phyloP scores from a whole-genome alignment of 2,888 invertebrate genomes.

The Odontocolon sp. region DNA sequence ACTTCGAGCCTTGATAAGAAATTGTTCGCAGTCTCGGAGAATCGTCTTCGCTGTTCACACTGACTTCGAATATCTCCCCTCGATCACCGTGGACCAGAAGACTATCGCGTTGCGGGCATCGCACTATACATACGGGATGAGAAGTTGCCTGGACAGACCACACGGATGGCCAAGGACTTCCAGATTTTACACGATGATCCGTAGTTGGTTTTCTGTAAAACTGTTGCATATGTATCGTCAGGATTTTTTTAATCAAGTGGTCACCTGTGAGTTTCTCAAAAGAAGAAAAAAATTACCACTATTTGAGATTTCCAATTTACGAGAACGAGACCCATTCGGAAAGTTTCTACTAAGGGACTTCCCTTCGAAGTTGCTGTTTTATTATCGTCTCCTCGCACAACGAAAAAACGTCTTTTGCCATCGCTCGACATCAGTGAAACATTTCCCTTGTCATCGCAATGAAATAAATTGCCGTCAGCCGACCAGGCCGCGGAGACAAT shows the following conservation, averaged over 20 bases:
- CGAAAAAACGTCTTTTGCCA: conserved; percentile 61
- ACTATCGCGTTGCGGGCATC: conserved; percentile 64
- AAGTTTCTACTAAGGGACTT: conserved; percentile 55
- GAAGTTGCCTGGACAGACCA: conserved; percentile 67
- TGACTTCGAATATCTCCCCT: conserved; percentile 68
- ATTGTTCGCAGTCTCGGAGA: conserved; percentile 61
- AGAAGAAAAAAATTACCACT: conserved; percentile 60
- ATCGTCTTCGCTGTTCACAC: conserved; percentile 54
- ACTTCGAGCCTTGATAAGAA: conserved; percentile 52
- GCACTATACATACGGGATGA: conserved; percentile 58
- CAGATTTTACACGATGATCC: conserved; percentile 55
- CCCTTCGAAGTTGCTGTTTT: neutral
- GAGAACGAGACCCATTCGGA: conserved; percentile 64
- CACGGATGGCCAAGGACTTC: conserved; percentile 60
- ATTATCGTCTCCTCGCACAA: conserved; percentile 56
- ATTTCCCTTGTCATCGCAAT: conserved; percentile 67
- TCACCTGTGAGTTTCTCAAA: neutral
- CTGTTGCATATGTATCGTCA: conserved; percentile 54
- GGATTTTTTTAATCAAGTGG: neutral
- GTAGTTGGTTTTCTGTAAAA: conserved; percentile 67
- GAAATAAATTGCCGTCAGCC: conserved; percentile 66
- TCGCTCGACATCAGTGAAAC: conserved; percentile 66
- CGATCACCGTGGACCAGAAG: conserved; percentile 63
- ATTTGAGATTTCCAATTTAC: conserved; percentile 63
- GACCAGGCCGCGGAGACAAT: conserved; percentile 70